A percentile compares a stretch with the other conserved stretches of the same genome.
phyloP scores from a whole-genome alignment of 2,888 invertebrate species.

The Stenodema calcarata region DNA sequence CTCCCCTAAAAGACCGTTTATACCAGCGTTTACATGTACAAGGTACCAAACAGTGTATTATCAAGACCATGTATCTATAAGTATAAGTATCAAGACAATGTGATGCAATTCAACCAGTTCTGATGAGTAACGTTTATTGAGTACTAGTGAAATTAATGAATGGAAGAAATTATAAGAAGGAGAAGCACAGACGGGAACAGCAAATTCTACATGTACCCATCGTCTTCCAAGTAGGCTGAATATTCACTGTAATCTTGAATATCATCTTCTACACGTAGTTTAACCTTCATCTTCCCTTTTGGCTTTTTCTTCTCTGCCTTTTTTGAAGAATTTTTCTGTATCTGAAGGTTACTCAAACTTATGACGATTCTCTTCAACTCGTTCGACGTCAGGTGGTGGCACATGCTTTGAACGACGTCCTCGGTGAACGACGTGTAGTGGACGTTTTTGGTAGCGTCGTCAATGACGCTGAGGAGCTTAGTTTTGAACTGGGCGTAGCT shows the following conservation, averaged over 20 bases:
- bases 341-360: constrained; percentile 34
- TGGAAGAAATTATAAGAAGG: not conserved
- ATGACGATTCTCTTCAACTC: constrained; percentile 44
- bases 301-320: constrained; percentile 30
- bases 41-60: too few species aligned
- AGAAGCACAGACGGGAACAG: constrained; percentile 3
- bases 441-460: constrained; percentile 1
- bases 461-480: not conserved
- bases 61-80: too few species aligned
- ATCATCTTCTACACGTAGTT: constrained; percentile 30
- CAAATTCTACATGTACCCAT: not conserved
- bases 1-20: too few species aligned
- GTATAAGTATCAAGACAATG: too few species aligned
- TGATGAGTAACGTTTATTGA: constrained; percentile 23
- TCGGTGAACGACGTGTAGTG: constrained; percentile 24
- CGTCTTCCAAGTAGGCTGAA: constrained; percentile 23
- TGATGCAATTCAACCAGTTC: not conserved
- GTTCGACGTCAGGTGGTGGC: constrained; percentile 27
- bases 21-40: too few species aligned
- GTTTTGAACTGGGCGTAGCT: constrained; percentile 22
- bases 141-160: constrained; percentile 14
- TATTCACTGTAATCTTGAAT: constrained; percentile 26
- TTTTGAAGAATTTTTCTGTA: constrained; percentile 25
- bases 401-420: constrained; percentile 16
- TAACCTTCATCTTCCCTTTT: constrained; percentile 28